Conservation (phyloP, 2,888 invertebrate genomes). For the Corythucha ciliata region DNA sequence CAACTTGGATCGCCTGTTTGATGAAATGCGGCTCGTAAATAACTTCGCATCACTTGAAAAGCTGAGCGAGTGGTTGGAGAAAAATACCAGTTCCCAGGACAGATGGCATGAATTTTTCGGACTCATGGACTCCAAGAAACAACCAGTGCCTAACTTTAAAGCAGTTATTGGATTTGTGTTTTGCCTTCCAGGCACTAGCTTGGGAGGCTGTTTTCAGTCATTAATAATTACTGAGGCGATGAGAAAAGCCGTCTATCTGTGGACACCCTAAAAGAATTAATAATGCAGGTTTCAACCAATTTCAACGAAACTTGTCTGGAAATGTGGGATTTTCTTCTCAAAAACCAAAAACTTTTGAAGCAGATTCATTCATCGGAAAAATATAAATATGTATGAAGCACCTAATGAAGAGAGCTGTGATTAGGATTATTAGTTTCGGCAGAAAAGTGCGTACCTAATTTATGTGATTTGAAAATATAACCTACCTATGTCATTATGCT, state of each 20-base stretch:
- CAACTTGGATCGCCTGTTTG: conserved; percentile 9
- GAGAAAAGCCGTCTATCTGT: not conserved
- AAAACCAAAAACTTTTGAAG: conserved; percentile 4
- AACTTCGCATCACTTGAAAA: conserved; percentile 1
- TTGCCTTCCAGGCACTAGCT: conserved; percentile 7
- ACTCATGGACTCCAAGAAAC: conserved; percentile 2
- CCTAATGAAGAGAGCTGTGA: no score
- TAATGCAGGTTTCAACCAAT: conserved; percentile 5
- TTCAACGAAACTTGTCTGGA: conserved; percentile 6
- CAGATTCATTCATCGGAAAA: not conserved
- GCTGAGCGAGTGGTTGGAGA: not conserved
- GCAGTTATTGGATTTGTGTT: not conserved
- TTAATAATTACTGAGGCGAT: not conserved
- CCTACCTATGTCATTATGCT: no score
- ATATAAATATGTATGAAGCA: no score
- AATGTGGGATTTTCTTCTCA: not conserved
- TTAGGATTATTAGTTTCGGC: no score
- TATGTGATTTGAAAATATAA: no score
- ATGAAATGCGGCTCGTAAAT: conserved; percentile 7
- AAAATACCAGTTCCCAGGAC: conserved; percentile 3
- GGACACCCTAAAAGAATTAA: not conserved
- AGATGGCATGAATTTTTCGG: conserved; percentile 8
- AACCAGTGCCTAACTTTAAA: conserved; percentile 7
- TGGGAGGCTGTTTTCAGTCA: not conserved
- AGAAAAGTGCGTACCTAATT: no score